These are phyloP conservation scores for Thymelicus lineola DNA, from an alignment of 2,888 invertebrate genomes.

Conservation along the genomic window DNA sequence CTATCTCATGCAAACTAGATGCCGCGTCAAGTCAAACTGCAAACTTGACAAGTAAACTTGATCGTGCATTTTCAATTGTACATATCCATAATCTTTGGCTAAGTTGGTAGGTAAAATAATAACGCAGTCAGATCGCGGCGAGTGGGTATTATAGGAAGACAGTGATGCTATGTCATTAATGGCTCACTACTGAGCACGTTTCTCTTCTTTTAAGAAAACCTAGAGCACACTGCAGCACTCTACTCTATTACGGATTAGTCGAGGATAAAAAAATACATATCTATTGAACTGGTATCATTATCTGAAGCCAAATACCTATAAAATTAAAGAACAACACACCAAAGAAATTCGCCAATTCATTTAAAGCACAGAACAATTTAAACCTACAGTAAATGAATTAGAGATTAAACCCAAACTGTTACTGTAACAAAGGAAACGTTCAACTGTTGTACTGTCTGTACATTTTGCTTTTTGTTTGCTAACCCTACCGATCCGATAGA, in stretches of 20 bases:
- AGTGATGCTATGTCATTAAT: too few relatives aligned
- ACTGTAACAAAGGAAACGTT: constrained; percentile 26
- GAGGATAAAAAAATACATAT: neutral
- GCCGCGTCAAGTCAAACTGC: too few relatives aligned
- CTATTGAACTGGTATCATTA: neutral
- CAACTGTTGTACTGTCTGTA: constrained; percentile 18
- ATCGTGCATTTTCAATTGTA: too few relatives aligned
- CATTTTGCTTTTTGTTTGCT: constrained; percentile 27
- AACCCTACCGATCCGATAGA: constrained; percentile 29
- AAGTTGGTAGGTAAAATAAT: neutral
- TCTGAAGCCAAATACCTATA: neutral
- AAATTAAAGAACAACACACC: constrained; percentile 2
- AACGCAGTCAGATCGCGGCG: neutral
- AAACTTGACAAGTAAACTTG: too few relatives aligned
- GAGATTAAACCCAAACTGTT: constrained; percentile 24
- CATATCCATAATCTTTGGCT: too few relatives aligned
- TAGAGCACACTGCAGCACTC: too few relatives aligned
- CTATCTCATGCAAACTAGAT: too few relatives aligned
- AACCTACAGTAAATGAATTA: constrained; percentile 18
- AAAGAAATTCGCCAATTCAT: constrained; percentile 4
- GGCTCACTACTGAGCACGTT: too few relatives aligned
- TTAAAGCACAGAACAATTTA: constrained; percentile 14
- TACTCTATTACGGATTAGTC: too few relatives aligned
- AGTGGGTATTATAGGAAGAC: too few relatives aligned
- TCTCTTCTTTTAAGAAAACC: too few relatives aligned